These are phyloP conservation scores for Axinella damicornis DNA, from an alignment of 37 sponge, comb jelly and placozoan species.

Conservation along the genomic window DNA sequence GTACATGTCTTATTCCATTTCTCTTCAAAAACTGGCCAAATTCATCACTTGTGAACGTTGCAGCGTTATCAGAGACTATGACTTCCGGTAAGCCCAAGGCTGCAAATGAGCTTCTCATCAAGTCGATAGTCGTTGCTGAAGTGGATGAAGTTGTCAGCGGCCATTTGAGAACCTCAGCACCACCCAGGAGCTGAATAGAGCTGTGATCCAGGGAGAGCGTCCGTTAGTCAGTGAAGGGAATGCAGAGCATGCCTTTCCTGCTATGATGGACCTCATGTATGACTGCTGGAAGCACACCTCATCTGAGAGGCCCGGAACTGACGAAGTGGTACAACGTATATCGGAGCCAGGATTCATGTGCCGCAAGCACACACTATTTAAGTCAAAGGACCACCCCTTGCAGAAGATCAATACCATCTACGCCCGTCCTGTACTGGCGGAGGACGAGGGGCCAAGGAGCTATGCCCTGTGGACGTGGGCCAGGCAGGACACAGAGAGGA, in stretches of 20 bases:
- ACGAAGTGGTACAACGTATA: constrained; percentile 61
- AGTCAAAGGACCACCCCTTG: constrained; percentile 63
- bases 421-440: constrained; percentile 58
- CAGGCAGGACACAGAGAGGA: constrained; percentile 64
- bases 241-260: constrained; percentile 78
- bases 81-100: no score
- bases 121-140: no score
- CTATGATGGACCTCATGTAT: constrained; percentile 87
- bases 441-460: constrained; percentile 41
- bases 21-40: no score
- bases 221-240: constrained; percentile 81
- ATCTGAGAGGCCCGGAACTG: constrained; percentile 75
- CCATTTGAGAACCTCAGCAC: constrained; percentile 83
- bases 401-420: constrained; percentile 78
- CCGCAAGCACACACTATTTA: constrained; percentile 71
- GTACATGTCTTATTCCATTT: no score
- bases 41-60: no score
- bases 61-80: no score
- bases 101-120: no score
- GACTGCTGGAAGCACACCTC: constrained; percentile 88
- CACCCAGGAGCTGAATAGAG: constrained; percentile 81
- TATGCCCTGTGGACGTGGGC: constrained; percentile 82
- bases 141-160: constrained; percentile 83
- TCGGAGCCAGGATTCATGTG: constrained; percentile 81
- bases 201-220: constrained; percentile 75